These are phyloP conservation scores for Otolemur crassicaudatus DNA, from an alignment of 2,797 vertebrate genomes.

Conservation along the genomic window DNA sequence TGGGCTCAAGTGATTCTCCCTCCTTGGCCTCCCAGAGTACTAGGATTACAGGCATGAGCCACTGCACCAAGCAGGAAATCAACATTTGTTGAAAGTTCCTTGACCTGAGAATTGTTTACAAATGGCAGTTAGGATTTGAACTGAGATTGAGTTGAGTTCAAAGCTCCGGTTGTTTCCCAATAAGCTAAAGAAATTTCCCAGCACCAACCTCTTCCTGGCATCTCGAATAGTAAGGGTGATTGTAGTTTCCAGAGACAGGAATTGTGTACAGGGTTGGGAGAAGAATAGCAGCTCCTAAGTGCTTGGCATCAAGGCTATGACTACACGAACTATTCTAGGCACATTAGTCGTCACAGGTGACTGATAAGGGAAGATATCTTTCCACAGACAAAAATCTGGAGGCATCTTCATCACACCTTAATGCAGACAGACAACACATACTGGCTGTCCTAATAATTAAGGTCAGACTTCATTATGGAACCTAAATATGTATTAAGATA, in stretches of 20 bases:
- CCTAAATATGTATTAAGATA: not conserved
- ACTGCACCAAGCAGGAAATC: not conserved
- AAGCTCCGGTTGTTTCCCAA: conserved; percentile 31
- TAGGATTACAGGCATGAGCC: too few relatives aligned
- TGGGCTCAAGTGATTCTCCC: too few relatives aligned
- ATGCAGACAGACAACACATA: not conserved
- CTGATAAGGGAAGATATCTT: not conserved
- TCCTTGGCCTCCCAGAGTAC: too few relatives aligned
- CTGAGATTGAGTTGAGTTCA: not conserved
- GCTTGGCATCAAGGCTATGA: not conserved
- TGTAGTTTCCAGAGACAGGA: not conserved
- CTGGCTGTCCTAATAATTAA: conserved; percentile 10
- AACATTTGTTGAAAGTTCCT: not conserved
- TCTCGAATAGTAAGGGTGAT: not conserved
- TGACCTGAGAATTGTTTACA: not conserved
- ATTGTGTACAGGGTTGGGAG: not conserved
- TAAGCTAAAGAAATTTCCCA: conserved; percentile 7
- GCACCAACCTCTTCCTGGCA: not conserved
- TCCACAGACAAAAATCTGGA: not conserved
- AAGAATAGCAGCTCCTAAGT: not conserved
- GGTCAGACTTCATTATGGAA: conserved; percentile 21
- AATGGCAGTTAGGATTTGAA: conserved; percentile 41
- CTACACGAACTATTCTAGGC: not conserved
- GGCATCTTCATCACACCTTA: not conserved
- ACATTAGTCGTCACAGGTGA: not conserved